Evolutionary conservation across 1,140 invertebrate genomes (phyloP).

Genomic region (Thaumatotibia leucotreta): DNA sequence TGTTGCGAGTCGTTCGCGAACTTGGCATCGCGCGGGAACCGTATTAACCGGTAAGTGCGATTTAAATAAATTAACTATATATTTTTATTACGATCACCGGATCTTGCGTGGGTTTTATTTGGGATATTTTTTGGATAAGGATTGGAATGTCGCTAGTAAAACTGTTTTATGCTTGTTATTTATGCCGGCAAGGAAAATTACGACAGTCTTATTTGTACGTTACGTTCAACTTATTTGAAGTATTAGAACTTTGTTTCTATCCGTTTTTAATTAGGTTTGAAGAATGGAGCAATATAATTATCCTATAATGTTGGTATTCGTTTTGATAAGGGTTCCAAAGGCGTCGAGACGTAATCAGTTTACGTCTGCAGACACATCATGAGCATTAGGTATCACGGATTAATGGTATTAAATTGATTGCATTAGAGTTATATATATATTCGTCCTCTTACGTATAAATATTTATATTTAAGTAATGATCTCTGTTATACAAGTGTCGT

Average conservation of each 20-base stretch:
- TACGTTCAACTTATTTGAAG: neutral
- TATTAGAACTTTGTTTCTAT: neutral
- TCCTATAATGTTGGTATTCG: neutral
- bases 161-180: neutral
- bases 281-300: neutral
- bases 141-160: neutral
- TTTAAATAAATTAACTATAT: neutral
- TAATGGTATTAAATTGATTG: too few relatives aligned
- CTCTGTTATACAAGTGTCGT: too few relatives aligned
- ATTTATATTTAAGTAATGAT: too few relatives aligned
- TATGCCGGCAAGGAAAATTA: neutral
- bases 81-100: neutral
- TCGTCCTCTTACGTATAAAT: too few relatives aligned
- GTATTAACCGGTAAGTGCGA: neutral
- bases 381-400: too few relatives aligned
- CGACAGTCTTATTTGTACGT: neutral
- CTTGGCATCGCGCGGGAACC: neutral
- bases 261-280: neutral
- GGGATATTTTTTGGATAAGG: neutral
- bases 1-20: neutral
- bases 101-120: neutral
- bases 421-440: too few relatives aligned
- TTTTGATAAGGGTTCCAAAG: neutral
- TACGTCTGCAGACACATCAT: neutral
- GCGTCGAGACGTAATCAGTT: neutral